Conservation (phyloP, 2,113 vertebrate genomes). For the Morone saxatilis region DNA sequence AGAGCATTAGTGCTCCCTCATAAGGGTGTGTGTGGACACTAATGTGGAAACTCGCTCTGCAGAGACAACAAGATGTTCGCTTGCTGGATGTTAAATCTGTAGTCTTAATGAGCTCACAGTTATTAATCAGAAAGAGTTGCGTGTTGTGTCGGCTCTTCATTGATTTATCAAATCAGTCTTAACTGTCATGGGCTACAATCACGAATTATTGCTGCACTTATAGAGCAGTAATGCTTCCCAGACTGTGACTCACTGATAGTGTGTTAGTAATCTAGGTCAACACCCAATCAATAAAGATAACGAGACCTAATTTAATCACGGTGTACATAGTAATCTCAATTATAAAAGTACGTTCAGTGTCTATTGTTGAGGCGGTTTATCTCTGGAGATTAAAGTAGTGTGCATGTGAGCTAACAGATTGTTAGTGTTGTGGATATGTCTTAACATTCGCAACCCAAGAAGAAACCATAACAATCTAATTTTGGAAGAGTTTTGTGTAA, state of each 20-base stretch:
- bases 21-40: background rate
- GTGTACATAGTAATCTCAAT: conserved; percentile 7
- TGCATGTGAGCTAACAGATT: background rate
- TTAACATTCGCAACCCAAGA: background rate
- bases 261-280: conserved; percentile 29
- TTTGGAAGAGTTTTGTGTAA: background rate
- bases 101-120: background rate
- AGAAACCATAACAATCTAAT: background rate
- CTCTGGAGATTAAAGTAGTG: conserved; percentile 9
- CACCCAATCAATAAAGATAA: conserved; percentile 67
- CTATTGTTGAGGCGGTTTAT: conserved; percentile 12
- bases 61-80: background rate
- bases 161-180: background rate
- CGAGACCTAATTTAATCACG: conserved; percentile 36
- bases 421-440: background rate
- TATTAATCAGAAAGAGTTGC: background rate
- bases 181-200: background rate
- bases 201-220: background rate
- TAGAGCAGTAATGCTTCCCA: background rate
- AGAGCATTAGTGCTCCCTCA: background rate
- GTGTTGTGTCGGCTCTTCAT: no score
- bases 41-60: background rate
- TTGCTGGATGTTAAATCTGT: background rate
- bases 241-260: conserved; percentile 48
- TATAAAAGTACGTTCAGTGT: conserved; percentile 1